Percentiles rank a stretch among this genome's conserved stretches.
These are phyloP conservation scores for Alosa alosa DNA, from an alignment of 2,113 vertebrate genomes.

Conservation along the genomic window DNA sequence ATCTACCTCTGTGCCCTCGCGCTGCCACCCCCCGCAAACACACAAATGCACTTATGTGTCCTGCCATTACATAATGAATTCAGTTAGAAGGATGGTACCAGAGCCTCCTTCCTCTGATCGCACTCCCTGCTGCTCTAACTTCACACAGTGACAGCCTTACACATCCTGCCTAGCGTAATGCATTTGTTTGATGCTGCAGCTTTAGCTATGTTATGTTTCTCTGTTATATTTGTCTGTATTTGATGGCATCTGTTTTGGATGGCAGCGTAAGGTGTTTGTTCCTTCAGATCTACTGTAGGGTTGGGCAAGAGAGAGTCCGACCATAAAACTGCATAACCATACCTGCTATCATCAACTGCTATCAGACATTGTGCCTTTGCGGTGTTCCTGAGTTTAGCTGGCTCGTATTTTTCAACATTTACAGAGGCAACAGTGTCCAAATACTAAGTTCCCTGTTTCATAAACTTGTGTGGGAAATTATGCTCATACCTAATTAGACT, in stretches of 20 bases:
- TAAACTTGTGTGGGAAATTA: not conserved
- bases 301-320: too few relatives aligned
- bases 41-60: not conserved
- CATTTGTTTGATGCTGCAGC: too few relatives aligned
- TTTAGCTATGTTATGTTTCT: too few relatives aligned
- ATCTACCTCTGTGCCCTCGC: not conserved
- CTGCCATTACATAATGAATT: conserved; percentile 8
- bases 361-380: not conserved
- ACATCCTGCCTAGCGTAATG: not conserved
- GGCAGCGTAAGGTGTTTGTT: too few relatives aligned
- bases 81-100: not conserved
- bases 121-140: not conserved
- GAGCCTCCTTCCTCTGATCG: not conserved
- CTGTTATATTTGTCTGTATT: too few relatives aligned
- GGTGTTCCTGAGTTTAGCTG: not conserved
- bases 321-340: too few relatives aligned
- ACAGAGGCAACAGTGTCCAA: not conserved
- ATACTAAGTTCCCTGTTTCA: not conserved
- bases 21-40: too few relatives aligned
- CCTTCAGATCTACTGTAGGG: too few relatives aligned
- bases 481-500: not conserved
- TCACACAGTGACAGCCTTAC: not conserved
- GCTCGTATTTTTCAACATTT: not conserved
- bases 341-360: not conserved
- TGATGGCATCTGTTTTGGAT: too few relatives aligned